These are phyloP conservation scores for Drosophila littoralis DNA, from an alignment of 1,140 invertebrate species.

Conservation along the genomic window DNA sequence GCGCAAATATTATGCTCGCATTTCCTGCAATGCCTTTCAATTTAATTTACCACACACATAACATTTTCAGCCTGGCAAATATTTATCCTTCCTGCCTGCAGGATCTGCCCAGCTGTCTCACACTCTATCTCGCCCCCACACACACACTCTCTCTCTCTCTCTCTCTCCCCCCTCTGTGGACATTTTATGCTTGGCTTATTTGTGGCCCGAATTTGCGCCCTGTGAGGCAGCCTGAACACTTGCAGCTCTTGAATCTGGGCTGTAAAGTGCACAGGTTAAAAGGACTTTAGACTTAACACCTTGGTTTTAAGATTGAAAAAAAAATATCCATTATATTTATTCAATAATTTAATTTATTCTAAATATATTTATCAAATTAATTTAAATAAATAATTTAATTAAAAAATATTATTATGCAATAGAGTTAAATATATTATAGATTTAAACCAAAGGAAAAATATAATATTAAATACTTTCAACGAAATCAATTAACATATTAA, in stretches of 20 bases:
- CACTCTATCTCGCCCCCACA: constrained; percentile 7
- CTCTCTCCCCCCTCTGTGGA: constrained; percentile 38
- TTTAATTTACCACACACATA: constrained; percentile 65
- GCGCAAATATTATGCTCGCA: constrained; percentile 72
- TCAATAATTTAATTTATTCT: no score
- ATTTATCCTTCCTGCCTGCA: constrained; percentile 34
- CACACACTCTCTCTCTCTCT: background rate
- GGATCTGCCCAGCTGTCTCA: constrained; percentile 20
- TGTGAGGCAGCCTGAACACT: constrained; percentile 12
- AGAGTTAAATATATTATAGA: no score
- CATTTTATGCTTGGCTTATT: constrained; percentile 79
- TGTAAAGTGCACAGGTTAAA: constrained; percentile 18
- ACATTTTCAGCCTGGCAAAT: constrained; percentile 39
- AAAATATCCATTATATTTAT: no score
- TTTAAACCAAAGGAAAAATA: no score
- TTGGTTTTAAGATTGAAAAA: background rate
- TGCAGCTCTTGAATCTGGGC: constrained; percentile 35
- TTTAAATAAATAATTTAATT: no score
- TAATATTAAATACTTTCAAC: no score
- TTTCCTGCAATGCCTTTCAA: constrained; percentile 65
- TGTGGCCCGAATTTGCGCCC: constrained; percentile 35
- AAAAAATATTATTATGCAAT: no score
- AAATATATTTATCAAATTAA: no score
- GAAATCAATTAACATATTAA: no score
- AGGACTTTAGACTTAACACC: constrained; percentile 15